A percentile compares a stretch with the other conserved stretches of the same genome.
phyloP scores from a whole-genome alignment of 2,797 vertebrate species.

The Chaunax sp. region DNA sequence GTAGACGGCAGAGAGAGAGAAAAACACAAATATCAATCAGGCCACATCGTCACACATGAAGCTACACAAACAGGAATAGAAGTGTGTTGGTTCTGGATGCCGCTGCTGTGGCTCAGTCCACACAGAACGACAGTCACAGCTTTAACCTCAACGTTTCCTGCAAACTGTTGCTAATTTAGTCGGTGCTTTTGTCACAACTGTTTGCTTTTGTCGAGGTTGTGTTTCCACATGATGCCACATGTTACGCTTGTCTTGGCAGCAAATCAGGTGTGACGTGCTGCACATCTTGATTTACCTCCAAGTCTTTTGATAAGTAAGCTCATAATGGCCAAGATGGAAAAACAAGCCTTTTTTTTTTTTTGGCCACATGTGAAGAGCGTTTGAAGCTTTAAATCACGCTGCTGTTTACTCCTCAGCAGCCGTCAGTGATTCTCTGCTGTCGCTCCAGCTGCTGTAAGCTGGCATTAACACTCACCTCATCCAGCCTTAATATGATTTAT shows the following conservation, averaged over 20 bases:
- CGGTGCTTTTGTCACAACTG: not conserved
- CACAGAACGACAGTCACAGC: no score
- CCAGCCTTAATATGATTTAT: conserved; percentile 50
- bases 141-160: conserved; percentile 24
- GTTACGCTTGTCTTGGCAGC: conserved; percentile 15
- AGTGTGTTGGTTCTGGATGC: not conserved
- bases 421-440: conserved; percentile 39
- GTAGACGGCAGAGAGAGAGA: conserved; percentile 41
- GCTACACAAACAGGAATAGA: conserved; percentile 6
- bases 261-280: conserved; percentile 6
- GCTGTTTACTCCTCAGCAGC: conserved; percentile 34
- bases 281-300: conserved; percentile 10
- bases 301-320: conserved; percentile 13
- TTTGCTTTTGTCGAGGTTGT: conserved; percentile 8
- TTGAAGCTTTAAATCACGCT: conserved; percentile 32
- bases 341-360: no score
- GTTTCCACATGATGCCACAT: conserved; percentile 34
- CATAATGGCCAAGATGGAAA: conserved; percentile 10
- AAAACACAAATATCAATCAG: conserved; percentile 70
- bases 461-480: conserved; percentile 38
- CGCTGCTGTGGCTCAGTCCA: conserved; percentile 23
- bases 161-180: conserved; percentile 24
- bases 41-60: conserved; percentile 4
- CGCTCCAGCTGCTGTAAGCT: conserved; percentile 33
- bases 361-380: no score